A percentile compares a stretch with the other conserved stretches of the same genome.
Evolutionary conservation across 2,888 invertebrate genomes (phyloP).

Genomic region (Drosophila austrosaltans): DNA sequence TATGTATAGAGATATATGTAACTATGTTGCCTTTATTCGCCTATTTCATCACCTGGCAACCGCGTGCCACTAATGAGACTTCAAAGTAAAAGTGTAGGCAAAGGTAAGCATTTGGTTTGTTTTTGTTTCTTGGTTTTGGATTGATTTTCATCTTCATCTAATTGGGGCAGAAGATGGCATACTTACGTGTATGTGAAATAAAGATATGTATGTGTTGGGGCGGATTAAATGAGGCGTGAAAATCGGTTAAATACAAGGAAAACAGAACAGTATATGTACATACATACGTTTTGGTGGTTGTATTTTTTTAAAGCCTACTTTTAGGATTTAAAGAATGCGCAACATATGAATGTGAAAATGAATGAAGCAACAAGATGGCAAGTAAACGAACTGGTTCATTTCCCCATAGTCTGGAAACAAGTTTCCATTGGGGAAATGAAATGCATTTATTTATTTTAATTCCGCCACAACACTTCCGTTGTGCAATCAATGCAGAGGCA

Average conservation of each 20-base stretch:
- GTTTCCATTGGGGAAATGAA: slow-evolving; percentile 63
- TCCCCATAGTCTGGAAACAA: slow-evolving; percentile 8
- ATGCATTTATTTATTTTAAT: slow-evolving; percentile 81
- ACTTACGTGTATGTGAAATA: slow-evolving; percentile 34
- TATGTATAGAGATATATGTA: slow-evolving; percentile 33
- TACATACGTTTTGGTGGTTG: neutral
- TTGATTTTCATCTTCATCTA: slow-evolving; percentile 15
- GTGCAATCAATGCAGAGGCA: slow-evolving; percentile 73
- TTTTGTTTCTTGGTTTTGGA: slow-evolving; percentile 55
- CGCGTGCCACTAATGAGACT: slow-evolving; percentile 68
- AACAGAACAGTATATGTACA: slow-evolving; percentile 14
- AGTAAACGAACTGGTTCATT: slow-evolving; percentile 3
- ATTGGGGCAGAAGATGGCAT: slow-evolving; percentile 13
- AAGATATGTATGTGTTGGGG: slow-evolving; percentile 36
- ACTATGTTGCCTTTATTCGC: slow-evolving; percentile 23
- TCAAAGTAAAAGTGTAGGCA: slow-evolving; percentile 53
- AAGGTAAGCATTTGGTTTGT: slow-evolving; percentile 48
- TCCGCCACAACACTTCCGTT: slow-evolving; percentile 82
- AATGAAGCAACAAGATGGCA: slow-evolving; percentile 68
- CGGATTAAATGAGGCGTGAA: slow-evolving; percentile 62
- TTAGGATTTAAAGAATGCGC: slow-evolving; percentile 44
- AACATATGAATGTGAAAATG: slow-evolving; percentile 38
- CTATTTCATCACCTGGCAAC: slow-evolving; percentile 69
- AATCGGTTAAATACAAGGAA: slow-evolving; percentile 38
- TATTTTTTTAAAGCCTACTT: slow-evolving; percentile 8